These are phyloP conservation scores for Chrysolina oricalcia DNA, from an alignment of 2,888 invertebrate species.

Conservation along the genomic window DNA sequence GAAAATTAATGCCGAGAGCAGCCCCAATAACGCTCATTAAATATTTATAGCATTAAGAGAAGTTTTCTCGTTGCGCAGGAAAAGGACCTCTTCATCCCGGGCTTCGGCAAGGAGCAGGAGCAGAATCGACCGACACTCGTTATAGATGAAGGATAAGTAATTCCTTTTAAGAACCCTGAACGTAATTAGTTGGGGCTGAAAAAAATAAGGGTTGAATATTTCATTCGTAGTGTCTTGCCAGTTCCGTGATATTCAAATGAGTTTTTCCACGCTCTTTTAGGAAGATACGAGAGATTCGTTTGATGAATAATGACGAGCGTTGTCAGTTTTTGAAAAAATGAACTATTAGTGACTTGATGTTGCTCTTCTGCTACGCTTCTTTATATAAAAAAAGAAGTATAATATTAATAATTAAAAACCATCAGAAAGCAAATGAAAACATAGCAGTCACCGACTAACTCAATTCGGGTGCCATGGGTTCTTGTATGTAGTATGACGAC, in stretches of 20 bases:
- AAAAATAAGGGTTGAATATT: slow-evolving; percentile 76
- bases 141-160: slow-evolving; percentile 76
- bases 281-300: neutral
- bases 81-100: slow-evolving; percentile 40
- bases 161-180: slow-evolving; percentile 81
- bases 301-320: neutral
- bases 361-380: too few species aligned
- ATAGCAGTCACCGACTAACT: too few species aligned
- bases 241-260: slow-evolving; percentile 43
- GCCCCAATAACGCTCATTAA: slow-evolving; percentile 58
- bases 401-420: too few species aligned
- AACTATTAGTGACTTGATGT: too few species aligned
- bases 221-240: slow-evolving; percentile 58
- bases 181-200: slow-evolving; percentile 78
- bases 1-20: slow-evolving; percentile 52
- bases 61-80: slow-evolving; percentile 50
- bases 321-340: too few species aligned
- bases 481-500: too few species aligned
- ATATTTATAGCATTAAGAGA: slow-evolving; percentile 59
- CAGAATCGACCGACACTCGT: slow-evolving; percentile 58
- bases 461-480: too few species aligned
- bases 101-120: slow-evolving; percentile 34
- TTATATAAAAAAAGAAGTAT: too few species aligned
- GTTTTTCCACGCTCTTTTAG: slow-evolving; percentile 16
- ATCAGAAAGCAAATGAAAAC: too few species aligned